These are phyloP conservation scores for Eciton burchellii DNA, from an alignment of 1,140 invertebrate species.

Conservation along the genomic window DNA sequence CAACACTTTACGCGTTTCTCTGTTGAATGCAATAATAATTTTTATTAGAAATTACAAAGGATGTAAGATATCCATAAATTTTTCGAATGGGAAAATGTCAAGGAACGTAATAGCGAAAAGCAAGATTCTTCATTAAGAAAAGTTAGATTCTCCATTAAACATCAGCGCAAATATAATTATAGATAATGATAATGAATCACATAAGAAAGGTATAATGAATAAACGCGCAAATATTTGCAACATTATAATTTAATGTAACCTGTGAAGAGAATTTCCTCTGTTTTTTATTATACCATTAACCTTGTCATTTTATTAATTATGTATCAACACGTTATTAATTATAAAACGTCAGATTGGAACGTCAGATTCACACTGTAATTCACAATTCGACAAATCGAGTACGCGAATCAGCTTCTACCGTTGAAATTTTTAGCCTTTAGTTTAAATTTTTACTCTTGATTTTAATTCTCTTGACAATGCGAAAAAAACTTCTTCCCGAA, in stretches of 20 bases:
- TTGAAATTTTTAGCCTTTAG: not conserved
- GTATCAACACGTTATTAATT: not conserved
- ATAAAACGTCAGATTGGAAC: not conserved
- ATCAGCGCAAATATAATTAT: constrained; percentile 1
- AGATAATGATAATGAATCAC: not conserved
- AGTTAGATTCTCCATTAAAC: constrained; percentile 7
- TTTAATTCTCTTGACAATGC: not conserved
- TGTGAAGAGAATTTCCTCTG: not conserved
- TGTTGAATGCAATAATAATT: not conserved
- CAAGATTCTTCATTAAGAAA: too few species aligned
- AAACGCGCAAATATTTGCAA: not conserved
- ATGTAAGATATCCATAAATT: not conserved
- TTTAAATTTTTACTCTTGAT: too few species aligned
- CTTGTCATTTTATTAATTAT: too few species aligned
- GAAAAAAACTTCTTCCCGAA: not conserved
- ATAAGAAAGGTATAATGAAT: not conserved
- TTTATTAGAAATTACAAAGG: not conserved
- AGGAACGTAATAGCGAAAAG: not conserved
- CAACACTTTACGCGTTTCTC: not conserved
- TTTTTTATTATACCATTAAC: too few species aligned
- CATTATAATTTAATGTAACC: constrained; percentile 12
- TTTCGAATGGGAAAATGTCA: not conserved
- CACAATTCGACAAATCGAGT: not conserved
- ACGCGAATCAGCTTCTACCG: not conserved
- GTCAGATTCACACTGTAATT: not conserved